A percentile compares a stretch with the other conserved stretches of the same genome.
phyloP scores from a whole-genome alignment of 2,797 vertebrate species.

The Huso huso region DNA sequence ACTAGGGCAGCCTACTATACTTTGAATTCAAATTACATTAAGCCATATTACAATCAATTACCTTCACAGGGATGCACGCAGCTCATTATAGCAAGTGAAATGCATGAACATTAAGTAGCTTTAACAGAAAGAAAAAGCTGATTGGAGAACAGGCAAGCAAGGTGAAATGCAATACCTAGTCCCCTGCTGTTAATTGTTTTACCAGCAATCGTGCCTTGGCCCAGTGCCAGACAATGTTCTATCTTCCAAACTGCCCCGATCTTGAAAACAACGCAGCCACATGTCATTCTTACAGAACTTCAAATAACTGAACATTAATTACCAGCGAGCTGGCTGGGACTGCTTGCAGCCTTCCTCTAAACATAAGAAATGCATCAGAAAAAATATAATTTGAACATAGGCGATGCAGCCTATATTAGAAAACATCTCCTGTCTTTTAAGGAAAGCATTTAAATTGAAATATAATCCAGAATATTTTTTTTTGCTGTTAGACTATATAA shows the following conservation, averaged over 20 bases:
- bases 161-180: slow-evolving; percentile 25
- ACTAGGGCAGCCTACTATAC: not conserved
- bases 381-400: too few relatives aligned
- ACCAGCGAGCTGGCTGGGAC: slow-evolving; percentile 1
- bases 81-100: slow-evolving; percentile 3
- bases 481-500: too few relatives aligned
- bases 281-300: slow-evolving; percentile 2
- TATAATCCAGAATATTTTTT: too few relatives aligned
- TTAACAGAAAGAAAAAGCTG: not conserved
- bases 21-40: slow-evolving; percentile 5
- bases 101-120: slow-evolving; percentile 7
- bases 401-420: too few relatives aligned
- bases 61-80: slow-evolving; percentile 1
- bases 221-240: slow-evolving; percentile 43
- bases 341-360: not conserved
- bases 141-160: not conserved
- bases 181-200: slow-evolving; percentile 52
- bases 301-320: not conserved
- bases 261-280: not conserved
- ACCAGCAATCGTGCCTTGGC: slow-evolving; percentile 50
- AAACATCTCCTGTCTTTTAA: too few relatives aligned
- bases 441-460: too few relatives aligned
- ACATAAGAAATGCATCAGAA: too few relatives aligned
- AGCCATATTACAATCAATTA: slow-evolving; percentile 10
- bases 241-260: slow-evolving; percentile 9